Evolutionary conservation across 2,113 vertebrate genomes (phyloP).

Genomic region (Nymphicus hollandicus): DNA sequence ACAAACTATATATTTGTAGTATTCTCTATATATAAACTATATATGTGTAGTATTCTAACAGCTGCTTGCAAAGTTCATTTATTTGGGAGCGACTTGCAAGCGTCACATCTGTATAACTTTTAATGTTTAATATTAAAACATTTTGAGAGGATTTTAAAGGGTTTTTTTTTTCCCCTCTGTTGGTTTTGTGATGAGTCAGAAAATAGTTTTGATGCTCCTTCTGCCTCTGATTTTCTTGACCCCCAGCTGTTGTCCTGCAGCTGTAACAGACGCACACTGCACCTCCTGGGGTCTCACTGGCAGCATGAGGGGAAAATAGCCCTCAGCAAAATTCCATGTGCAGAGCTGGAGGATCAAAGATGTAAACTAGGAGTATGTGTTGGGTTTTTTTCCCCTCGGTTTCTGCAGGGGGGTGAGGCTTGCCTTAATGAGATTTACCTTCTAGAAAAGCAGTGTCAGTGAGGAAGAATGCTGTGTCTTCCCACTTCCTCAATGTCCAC

Average conservation of each 20-base stretch:
- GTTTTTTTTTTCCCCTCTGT: neutral
- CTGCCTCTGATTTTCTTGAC: neutral
- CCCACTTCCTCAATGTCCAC: neutral
- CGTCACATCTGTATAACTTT: neutral
- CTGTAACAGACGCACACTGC: neutral
- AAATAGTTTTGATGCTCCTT: neutral
- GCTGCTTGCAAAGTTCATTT: neutral
- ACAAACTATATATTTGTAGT: neutral
- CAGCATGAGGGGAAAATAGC: neutral
- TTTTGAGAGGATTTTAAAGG: neutral
- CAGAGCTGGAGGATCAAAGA: neutral
- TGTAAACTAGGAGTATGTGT: neutral
- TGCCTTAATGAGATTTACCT: neutral
- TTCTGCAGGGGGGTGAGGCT: neutral
- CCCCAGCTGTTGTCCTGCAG: neutral
- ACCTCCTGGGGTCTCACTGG: neutral
- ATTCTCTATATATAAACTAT: too few species aligned
- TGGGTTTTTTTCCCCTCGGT: neutral
- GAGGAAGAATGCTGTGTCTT: neutral
- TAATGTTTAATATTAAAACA: neutral
- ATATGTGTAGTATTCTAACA: neutral
- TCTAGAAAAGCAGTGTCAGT: neutral
- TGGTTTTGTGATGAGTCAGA: neutral
- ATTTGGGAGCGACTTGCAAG: neutral
- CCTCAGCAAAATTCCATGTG: neutral